These are phyloP conservation scores for Salvelinus namaycush DNA, from an alignment of 2,113 vertebrate species.

Conservation along the genomic window DNA sequence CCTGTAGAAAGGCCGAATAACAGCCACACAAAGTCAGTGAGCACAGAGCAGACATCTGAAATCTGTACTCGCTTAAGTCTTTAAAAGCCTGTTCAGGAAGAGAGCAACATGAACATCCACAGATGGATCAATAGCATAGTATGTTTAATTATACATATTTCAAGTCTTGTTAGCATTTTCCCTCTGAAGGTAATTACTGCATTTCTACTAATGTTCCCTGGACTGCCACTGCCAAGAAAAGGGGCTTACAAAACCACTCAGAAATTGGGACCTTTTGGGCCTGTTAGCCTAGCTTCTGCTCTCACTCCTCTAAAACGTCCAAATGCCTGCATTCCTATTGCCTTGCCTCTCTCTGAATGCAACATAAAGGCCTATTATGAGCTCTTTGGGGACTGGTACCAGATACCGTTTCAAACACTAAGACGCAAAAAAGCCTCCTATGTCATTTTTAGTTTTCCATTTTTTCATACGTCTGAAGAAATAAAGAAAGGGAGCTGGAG, in stretches of 20 bases:
- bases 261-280: conserved; percentile 37
- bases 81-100: conserved; percentile 47
- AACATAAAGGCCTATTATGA: conserved; percentile 60
- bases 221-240: conserved; percentile 5
- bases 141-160: conserved; percentile 52
- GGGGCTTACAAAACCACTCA: conserved; percentile 10
- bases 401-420: conserved; percentile 53
- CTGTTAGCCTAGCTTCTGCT: conserved; percentile 51
- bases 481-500: conserved; percentile 34
- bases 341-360: conserved; percentile 21
- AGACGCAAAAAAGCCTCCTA: conserved; percentile 59
- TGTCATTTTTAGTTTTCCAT: conserved; percentile 63
- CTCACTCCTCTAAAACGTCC: conserved; percentile 23
- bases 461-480: conserved; percentile 44
- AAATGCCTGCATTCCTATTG: conserved; percentile 13
- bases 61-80: conserved; percentile 37
- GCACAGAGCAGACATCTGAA: background rate
- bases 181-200: conserved; percentile 54
- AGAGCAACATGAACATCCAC: conserved; percentile 38
- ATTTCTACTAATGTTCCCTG: conserved; percentile 54
- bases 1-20: background rate
- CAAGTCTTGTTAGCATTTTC: conserved; percentile 58
- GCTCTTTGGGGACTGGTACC: conserved; percentile 50
- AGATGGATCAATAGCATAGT: conserved; percentile 56
- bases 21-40: background rate